phyloP scores from a whole-genome alignment of 1,140 invertebrate genomes.

The Drosophila lowei region DNA sequence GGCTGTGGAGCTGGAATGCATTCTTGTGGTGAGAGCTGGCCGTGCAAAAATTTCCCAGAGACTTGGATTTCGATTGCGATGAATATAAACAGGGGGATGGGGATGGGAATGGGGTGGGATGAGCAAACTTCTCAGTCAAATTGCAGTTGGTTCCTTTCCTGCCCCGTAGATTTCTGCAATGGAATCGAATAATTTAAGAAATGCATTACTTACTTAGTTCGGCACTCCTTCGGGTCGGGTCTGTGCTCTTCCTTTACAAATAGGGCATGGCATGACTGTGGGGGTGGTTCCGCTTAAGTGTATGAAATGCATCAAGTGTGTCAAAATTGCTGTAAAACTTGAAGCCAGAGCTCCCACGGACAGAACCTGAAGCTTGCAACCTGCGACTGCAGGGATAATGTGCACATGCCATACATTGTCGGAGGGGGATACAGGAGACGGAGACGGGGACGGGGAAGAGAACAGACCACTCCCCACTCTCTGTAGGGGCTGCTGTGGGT shows the following conservation, averaged over 20 bases:
- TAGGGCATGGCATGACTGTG: conserved; percentile 23
- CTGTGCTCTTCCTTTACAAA: conserved; percentile 33
- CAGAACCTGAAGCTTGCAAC: conserved; percentile 38
- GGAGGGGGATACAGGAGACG: neutral
- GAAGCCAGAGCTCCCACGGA: conserved; percentile 18
- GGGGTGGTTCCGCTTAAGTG: conserved; percentile 42
- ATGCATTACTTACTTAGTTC: conserved; percentile 49
- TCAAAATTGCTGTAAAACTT: conserved; percentile 73
- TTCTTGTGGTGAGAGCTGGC: neutral
- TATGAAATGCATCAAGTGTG: conserved; percentile 70
- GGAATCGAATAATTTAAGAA: conserved; percentile 62
- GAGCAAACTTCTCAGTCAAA: conserved; percentile 28
- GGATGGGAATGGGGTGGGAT: neutral
- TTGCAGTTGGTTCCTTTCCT: conserved; percentile 6
- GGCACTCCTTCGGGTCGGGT: neutral
- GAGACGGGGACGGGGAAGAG: neutral
- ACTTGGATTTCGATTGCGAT: conserved; percentile 5
- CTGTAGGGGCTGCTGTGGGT: conserved; percentile 31
- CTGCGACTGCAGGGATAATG: conserved; percentile 51
- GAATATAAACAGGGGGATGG: neutral
- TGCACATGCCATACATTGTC: conserved; percentile 36
- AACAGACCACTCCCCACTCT: neutral
- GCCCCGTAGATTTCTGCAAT: conserved; percentile 11
- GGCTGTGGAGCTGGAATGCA: conserved; percentile 17
- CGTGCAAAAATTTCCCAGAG: neutral